Evolutionary conservation across 2,113 vertebrate genomes (phyloP).

Genomic region (Festucalex cinctus): DNA sequence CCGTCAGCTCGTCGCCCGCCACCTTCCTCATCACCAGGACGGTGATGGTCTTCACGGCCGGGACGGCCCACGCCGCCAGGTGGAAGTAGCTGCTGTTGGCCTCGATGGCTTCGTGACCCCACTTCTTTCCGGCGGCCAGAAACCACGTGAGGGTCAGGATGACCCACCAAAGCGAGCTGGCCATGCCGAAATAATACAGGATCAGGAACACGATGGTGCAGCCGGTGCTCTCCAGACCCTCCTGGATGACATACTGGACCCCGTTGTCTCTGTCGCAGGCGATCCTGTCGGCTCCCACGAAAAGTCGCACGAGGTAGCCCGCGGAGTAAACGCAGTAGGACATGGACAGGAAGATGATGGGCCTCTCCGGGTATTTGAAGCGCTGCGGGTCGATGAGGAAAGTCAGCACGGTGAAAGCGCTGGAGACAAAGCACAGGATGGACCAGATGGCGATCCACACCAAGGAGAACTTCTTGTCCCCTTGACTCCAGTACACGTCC

Average conservation of each 20-base stretch:
- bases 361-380: constrained; percentile 94
- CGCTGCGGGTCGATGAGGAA: constrained; percentile 92
- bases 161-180: constrained; percentile 97
- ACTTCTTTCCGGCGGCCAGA: constrained; percentile 93
- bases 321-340: constrained; percentile 96
- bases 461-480: constrained; percentile 89
- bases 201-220: constrained; percentile 97
- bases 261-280: constrained; percentile 93
- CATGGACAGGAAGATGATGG: constrained; percentile 98
- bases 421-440: constrained; percentile 92
- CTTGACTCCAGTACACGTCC: constrained; percentile 95
- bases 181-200: constrained; percentile 98
- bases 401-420: constrained; percentile 95
- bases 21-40: constrained; percentile 94
- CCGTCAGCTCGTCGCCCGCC: constrained; percentile 93
- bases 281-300: constrained; percentile 88
- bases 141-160: constrained; percentile 95
- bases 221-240: constrained; percentile 94
- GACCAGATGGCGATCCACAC: constrained; percentile 96
- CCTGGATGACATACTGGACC: constrained; percentile 94
- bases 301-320: constrained; percentile 93
- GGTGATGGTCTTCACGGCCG: constrained; percentile 92
- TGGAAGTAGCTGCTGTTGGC: constrained; percentile 98
- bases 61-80: constrained; percentile 93
- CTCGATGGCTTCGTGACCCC: constrained; percentile 97